These are phyloP conservation scores for Martes martes DNA, from an alignment of 2,113 vertebrate genomes.

Conservation along the genomic window DNA sequence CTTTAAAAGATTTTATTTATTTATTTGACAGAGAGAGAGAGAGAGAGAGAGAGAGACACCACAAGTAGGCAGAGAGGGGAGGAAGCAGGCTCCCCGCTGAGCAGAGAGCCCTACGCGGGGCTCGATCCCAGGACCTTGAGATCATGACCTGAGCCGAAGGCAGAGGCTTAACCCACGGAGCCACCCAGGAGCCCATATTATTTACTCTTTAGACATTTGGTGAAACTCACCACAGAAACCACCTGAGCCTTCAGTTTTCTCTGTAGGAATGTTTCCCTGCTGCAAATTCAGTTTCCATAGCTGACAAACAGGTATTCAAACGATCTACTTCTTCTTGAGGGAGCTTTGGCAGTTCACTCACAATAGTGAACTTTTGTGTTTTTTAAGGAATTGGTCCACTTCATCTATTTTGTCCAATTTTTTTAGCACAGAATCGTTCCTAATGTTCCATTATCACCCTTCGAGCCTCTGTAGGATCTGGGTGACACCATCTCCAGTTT, in stretches of 20 bases:
- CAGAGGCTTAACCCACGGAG: no score
- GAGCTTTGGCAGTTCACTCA: neutral
- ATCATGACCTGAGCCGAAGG: no score
- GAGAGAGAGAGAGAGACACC: no score
- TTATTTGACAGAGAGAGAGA: no score
- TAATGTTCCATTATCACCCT: neutral
- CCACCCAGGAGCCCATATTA: neutral
- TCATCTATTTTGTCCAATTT: neutral
- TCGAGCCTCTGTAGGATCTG: neutral
- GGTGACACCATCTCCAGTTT: neutral
- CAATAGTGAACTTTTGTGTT: neutral
- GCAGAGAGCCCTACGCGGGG: no score
- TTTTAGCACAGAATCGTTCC: neutral
- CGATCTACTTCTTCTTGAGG: neutral
- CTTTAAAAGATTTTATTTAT: neutral
- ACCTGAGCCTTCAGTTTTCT: neutral
- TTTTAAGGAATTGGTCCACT: neutral
- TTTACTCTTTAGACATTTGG: neutral
- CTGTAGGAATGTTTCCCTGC: neutral
- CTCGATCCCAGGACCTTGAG: no score
- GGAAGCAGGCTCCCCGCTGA: no score
- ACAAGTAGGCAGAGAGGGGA: no score
- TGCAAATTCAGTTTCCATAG: neutral
- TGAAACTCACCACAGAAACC: neutral
- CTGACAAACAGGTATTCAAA: neutral